Evolutionary conservation across 2,113 vertebrate genomes (phyloP), one percentile per base, ranked within the genome.

Genomic region (Noturus placidus): DNA sequence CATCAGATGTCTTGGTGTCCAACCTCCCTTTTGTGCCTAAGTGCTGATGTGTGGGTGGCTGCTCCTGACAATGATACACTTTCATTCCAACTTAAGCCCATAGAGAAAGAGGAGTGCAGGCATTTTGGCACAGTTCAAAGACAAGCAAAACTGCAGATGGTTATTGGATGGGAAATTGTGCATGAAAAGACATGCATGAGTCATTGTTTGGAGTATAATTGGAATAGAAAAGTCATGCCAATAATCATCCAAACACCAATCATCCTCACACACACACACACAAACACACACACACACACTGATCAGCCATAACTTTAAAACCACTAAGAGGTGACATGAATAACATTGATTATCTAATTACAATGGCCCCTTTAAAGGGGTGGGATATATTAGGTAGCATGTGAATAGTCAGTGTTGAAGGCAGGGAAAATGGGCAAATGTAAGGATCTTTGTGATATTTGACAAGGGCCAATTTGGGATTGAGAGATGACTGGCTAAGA

Each of bases 1-100:
- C 70, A 86, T 89, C 87, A 84, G 61, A 63, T 76, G 56, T 59
- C 27, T 67, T 82, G 3, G 33, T 65, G 59, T 54, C 61, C 59
- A 56, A 20, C 56, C 85, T 57, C 78, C 57, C 33, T 30, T 42
- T 54, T 76, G 56, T 85, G 67, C 46, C 19, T 57, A 7, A 86
- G 33, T 84, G 76, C 27, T 85, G 67, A 56, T 57, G 56, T 50
- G 86, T 82, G 65, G 83, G 87, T 14, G 77, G 63, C 78, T n/a
- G 63, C 25, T 35, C 10, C 79, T 84, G n/a, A 74, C 27, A 56
- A 82, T 2, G 33, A 82, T n/a, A 56, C 52, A 25, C 15, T 61
- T 87, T n/a, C 8, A 42, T 25, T 87, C 56, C 69, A 83, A 59
- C 35, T 50, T 10, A 27, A 76, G 11, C 19, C 14, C n/a, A 11